These are phyloP conservation scores for Pristionchus arcanus DNA, from an alignment of 2,888 invertebrate genomes.

Conservation along the genomic window DNA sequence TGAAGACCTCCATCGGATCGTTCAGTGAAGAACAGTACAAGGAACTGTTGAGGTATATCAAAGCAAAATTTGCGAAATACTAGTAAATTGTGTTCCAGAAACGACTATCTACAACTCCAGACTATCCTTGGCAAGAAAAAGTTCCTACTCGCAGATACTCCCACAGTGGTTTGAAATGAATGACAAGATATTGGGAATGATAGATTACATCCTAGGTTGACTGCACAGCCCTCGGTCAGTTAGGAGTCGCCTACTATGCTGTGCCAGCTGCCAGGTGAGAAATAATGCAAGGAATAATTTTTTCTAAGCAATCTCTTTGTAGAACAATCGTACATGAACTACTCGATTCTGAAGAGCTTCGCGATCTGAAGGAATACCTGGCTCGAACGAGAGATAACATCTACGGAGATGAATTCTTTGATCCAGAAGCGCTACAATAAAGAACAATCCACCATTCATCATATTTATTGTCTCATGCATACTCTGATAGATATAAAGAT, in stretches of 20 bases:
- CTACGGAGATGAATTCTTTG: constrained; percentile 19
- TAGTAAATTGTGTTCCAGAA: neutral
- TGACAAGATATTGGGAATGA: neutral
- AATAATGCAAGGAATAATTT: neutral
- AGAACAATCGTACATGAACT: neutral
- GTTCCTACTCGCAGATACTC: neutral
- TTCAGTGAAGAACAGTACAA: neutral
- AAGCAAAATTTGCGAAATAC: neutral
- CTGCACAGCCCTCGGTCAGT: constrained; percentile 28
- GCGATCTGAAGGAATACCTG: neutral
- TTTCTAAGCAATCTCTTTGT: neutral
- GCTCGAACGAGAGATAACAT: neutral
- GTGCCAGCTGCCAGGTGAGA: neutral
- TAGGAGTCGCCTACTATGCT: neutral
- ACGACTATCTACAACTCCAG: constrained; percentile 8
- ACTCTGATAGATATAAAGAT: neutral
- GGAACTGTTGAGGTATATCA: neutral
- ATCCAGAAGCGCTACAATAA: neutral
- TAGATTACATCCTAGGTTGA: neutral
- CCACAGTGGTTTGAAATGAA: neutral
- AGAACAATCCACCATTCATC: neutral
- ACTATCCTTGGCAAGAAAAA: constrained; percentile 7
- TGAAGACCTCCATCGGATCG: neutral
- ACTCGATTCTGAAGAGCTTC: neutral
- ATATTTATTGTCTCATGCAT: neutral